Conservation (phyloP, 2,113 vertebrate genomes). For the Alces alces region DNA sequence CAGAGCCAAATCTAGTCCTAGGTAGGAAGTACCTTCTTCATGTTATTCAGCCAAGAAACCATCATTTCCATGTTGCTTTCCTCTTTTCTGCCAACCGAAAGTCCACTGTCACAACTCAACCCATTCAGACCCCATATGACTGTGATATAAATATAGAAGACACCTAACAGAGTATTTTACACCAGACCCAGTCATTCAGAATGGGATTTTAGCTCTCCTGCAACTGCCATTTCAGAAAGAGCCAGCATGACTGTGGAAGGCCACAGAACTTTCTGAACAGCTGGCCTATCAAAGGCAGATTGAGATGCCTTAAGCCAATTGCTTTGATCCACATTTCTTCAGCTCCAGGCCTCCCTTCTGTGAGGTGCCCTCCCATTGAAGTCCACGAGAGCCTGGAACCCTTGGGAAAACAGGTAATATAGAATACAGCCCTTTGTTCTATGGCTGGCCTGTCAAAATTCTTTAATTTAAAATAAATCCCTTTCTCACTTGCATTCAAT, state of each 20-base stretch:
- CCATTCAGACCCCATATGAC: background rate
- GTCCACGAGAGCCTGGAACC: constrained; percentile 9
- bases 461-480: constrained; percentile 70
- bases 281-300: background rate
- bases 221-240: background rate
- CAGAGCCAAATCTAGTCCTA: background rate
- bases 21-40: background rate
- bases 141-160: background rate
- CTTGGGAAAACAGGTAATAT: constrained; percentile 53
- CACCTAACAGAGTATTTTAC: background rate
- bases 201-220: background rate
- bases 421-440: constrained; percentile 63
- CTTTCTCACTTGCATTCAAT: constrained; percentile 63
- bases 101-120: background rate
- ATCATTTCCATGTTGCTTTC: background rate
- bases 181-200: background rate
- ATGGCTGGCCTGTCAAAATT: constrained; percentile 63
- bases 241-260: background rate
- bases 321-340: constrained; percentile 64
- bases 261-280: constrained; percentile 28
- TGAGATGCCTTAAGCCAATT: constrained; percentile 23
- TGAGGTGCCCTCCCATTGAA: constrained; percentile 20
- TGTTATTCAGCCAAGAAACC: background rate
- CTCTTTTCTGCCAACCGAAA: background rate
- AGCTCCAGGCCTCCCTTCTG: background rate